Base-by-base conservation (phyloP, 2,888 invertebrate genomes). In the Polyploca ridens region DNA sequence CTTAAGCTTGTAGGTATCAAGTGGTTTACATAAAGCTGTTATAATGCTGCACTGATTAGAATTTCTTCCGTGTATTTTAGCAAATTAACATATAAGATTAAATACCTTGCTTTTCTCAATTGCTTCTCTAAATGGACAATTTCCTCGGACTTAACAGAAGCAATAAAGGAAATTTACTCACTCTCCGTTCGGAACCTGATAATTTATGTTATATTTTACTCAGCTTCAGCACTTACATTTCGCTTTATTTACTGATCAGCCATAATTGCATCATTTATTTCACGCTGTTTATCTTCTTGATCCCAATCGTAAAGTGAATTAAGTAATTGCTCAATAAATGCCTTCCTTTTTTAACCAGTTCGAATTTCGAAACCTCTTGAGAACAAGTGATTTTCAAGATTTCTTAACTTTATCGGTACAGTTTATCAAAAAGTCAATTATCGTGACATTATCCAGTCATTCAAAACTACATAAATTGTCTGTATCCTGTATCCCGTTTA, bases 311-410 rank as follows among this genome's bases (percentile, higher is more conserved):
- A 60, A 60, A 60, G 13, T 38, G 59, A 60, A 11, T 60, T 60
- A 60, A 60, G 59, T 60, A 60, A 60, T 60, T 60, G 59, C 59
- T 60, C 59, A 60, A 60, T 60, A 60, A 59, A 60, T 16, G 38
- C 59, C 16, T 60, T 38, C 59, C 59, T 54, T 60, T 10, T 60
- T 60, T 10, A 60, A 38, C 59, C 59, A 38, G 59, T 38, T 38
- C 35, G n/a, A 16, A 38, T 60, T 60, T 16, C 35, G 11, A 60
- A 60, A 33, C n/a, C 54, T 54, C 19, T 35, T 60, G 38, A 16
- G 10, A 58, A 58, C 58, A 60, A 60, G 59, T 38, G 38, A 60
- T 60, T 60, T 38, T 60, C 16, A 38, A 60, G 59, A 60, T 38
- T 38, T 38, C 38, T 60, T 35, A 35, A 60, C 35, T 38, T 27